These are phyloP conservation scores for Calypte anna DNA, from an alignment of 2,113 vertebrate species.

Conservation along the genomic window DNA sequence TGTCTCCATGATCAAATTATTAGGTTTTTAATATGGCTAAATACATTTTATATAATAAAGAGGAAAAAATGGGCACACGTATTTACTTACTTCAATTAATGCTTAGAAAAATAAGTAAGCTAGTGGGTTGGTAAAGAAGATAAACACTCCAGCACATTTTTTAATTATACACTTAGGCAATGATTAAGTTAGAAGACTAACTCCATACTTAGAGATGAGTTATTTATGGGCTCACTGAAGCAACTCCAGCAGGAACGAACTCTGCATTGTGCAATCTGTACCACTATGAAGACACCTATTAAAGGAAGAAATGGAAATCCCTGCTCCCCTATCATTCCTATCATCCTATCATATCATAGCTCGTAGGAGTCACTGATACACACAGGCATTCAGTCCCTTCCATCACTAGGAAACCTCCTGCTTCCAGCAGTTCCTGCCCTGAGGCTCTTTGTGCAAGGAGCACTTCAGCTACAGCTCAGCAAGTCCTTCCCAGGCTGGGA, in stretches of 20 bases:
- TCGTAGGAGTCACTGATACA: background rate
- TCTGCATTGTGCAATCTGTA: background rate
- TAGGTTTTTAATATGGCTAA: background rate
- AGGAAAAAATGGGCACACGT: background rate
- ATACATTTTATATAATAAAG: background rate
- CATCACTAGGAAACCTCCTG: fast-evolving
- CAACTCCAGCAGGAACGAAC: background rate
- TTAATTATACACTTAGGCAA: background rate
- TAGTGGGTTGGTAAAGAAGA: background rate
- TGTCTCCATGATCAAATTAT: background rate
- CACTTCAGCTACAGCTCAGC: fast-evolving
- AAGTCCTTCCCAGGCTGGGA: background rate
- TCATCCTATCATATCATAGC: background rate
- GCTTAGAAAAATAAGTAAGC: background rate
- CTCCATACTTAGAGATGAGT: background rate
- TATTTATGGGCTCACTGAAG: background rate
- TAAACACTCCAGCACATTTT: background rate
- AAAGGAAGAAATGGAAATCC: background rate
- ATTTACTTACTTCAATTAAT: background rate
- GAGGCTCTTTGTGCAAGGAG: background rate
- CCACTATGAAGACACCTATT: background rate
- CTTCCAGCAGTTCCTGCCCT: background rate
- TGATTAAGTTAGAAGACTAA: background rate
- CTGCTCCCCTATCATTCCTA: background rate
- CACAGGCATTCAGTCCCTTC: background rate